Conservation (phyloP, 37 sponge, comb jelly and placozoan genomes). For the Ephydatia muelleri region DNA sequence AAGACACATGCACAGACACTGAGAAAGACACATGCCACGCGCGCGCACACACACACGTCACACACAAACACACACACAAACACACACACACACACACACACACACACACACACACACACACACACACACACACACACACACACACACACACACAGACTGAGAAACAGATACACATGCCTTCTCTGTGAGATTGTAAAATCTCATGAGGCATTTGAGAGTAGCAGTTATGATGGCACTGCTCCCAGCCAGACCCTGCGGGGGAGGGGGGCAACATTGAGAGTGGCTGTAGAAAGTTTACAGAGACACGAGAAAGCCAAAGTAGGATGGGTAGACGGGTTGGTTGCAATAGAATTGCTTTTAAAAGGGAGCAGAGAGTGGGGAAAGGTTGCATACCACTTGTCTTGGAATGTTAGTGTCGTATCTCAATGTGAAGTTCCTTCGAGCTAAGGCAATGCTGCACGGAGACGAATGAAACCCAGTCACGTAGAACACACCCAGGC, state of each 20-base stretch:
- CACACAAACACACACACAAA: neutral
- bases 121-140: too few species aligned
- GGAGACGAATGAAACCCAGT: neutral
- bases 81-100: neutral
- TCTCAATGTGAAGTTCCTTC: constrained; percentile 79
- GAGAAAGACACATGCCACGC: too few species aligned
- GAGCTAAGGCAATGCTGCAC: constrained; percentile 79
- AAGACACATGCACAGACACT: too few species aligned
- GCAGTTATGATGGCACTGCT: constrained; percentile 92
- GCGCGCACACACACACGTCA: too few species aligned
- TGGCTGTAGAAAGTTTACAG: neutral
- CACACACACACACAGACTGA: neutral
- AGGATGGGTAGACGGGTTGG: neutral
- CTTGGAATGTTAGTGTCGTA: constrained; percentile 90
- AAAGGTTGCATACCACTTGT: constrained; percentile 73
- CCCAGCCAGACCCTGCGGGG: constrained; percentile 86
- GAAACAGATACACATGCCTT: too few species aligned
- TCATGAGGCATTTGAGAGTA: constrained; percentile 84
- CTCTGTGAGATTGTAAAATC: constrained; percentile 76
- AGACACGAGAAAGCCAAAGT: neutral
- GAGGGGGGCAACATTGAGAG: neutral
- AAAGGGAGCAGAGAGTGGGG: neutral
- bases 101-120: neutral
- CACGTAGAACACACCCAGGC: neutral
- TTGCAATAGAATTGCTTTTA: neutral